Base-by-base conservation (phyloP, 2,888 invertebrate species). In the Lymantria monacha region DNA sequence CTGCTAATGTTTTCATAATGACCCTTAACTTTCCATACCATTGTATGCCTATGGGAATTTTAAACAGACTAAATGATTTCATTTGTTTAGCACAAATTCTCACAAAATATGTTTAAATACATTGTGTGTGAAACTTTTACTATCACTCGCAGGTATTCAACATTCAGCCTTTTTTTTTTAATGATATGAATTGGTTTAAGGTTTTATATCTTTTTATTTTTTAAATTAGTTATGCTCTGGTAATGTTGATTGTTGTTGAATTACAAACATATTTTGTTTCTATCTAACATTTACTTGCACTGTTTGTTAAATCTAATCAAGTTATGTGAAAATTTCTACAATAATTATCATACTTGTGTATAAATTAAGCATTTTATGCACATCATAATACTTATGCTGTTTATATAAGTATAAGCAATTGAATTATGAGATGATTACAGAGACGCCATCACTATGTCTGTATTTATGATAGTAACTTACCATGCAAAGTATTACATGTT, bases 151-250 rank as follows among this genome's bases (percentile, higher is more conserved):
- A 5, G 22, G 37, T 46, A 22, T 46, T n/a, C n/a, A 13, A 31
- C 12, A 10, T 13, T 46, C 7, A 22, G 42, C 42, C 43, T 43
- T 22, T 22, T 30, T 14, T 9, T 30, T 14, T 9, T 30, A 37
- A 45, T 30, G 30, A 30, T 41, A 46, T 46, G 15, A n/a, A 47
- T 41, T n/a, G 22, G 36, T 12, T 36, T 37, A 15, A 43, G 38
- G n/a, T 44, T 22, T 42, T 22, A 8, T 13, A 37, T 2, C 14
- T 14, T 13, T 9, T n/a, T n/a, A n/a, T n/a, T n/a, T 10, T 8
- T 15, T 42, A 36, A 46, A 46, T 46, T 46, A 46, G 48, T 45
- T 41, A 44, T 49, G 49, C 44, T 45, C 49, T 49, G 45, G 45
- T 44, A 30, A 14, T 38, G 7, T 14, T 41, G 41, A 13, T 14